Conservation (phyloP, 37 sponge, comb jelly and placozoan genomes). For the Mnemiopsis leidyi region DNA sequence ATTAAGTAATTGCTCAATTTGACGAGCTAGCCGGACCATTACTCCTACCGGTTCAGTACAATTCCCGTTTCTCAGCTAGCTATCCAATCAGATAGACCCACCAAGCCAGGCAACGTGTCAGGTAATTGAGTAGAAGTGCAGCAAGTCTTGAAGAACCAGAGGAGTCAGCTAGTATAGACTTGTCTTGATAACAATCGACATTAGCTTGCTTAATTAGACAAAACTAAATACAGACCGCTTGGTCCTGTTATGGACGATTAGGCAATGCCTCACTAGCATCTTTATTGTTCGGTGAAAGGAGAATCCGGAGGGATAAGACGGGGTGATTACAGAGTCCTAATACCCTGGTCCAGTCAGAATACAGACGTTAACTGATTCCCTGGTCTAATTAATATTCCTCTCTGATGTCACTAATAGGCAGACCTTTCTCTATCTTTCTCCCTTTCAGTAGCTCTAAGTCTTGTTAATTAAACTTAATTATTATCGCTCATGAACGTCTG, state of each 20-base stretch:
- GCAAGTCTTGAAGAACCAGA: no score
- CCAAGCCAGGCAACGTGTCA: neutral
- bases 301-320: no score
- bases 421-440: neutral
- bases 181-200: neutral
- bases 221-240: neutral
- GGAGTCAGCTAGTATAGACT: no score
- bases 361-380: neutral
- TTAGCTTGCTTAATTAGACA: neutral
- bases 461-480: neutral
- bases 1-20: neutral
- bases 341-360: neutral
- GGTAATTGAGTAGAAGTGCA: neutral
- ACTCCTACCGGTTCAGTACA: neutral
- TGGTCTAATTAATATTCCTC: neutral
- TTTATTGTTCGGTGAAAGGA: no score
- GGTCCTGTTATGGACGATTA: neutral
- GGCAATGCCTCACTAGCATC: neutral
- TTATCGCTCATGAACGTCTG: neutral
- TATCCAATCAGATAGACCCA: neutral
- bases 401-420: neutral
- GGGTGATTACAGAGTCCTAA: neutral
- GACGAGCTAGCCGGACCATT: neutral
- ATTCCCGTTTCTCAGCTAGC: neutral
- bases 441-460: neutral